Base-by-base conservation (phyloP, 2,888 invertebrate species). In the Apocheima hispidaria region DNA sequence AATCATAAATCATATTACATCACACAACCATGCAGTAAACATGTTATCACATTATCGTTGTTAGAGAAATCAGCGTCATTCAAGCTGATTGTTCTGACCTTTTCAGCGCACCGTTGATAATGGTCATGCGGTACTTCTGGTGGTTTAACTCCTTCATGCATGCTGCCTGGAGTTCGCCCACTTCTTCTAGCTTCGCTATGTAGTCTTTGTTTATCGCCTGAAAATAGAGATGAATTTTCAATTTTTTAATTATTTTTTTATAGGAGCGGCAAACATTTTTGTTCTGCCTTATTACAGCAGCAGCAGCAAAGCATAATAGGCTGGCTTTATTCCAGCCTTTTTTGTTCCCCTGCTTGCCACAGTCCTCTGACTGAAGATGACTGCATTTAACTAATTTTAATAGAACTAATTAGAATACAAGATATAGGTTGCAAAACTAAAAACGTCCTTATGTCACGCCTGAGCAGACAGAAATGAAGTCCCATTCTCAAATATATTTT, bases 141-240 rank as follows among this genome's bases (percentile, higher is more conserved):
- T 99, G 99, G 71, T 95, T 95, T 70, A 99, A 95, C 78, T 97
- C 97, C 83, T 97, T 97, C 75, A 96, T 92, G 88, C 98, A 98
- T 94, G 96, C 95, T 78, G 96, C 95, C 85, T 99, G 99, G 43
- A 97, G 93, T 71, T 95, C 95, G 50, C 96, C 95, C 30, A 99
- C 94, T 84, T 97, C 96, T 74, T 98, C 97, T 71, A 99, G 92
- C 84, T 97, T 96, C 59, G 96, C 94, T 54, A 96, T 93, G 90
- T 99, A 99, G 65, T 96, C 95, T 79, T 96, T 96, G 88, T 98
- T 98, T 48, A 95, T 87, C 44, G 93, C 90, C 98, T 98, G 84
- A 20, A 82, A 80, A 60, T 49, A 63, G 12, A 38, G 48, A 48
- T 52, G 23, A 1, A 38, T 52, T 38, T 58, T 60, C 52, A 26